Evolutionary conservation across 2,797 vertebrate species (phyloP), one percentile per base, ranked within the genome.

Genomic region (Gymnothorax javanicus): DNA sequence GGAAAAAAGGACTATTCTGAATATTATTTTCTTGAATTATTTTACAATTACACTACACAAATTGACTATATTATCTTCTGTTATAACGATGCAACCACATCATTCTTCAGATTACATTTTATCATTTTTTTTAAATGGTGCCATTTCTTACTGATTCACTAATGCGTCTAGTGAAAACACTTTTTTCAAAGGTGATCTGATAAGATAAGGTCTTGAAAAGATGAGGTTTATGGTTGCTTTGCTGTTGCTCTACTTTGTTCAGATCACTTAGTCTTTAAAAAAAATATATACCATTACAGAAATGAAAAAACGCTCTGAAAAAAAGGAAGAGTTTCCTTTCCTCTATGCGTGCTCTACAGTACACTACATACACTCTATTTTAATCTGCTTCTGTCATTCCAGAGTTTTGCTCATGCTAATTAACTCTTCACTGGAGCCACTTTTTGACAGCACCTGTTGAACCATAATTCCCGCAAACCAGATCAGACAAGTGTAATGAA

Each of bases 401-500:
- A 77, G 15, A 20, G 73, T 43, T 77, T 77, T 17, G 3, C 77
- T 69, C 52, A 54, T 23, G 52, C n/a, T 56, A 54, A 56, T 81
- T 9, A 81, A 56, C 50, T 81, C 73, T n/a, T 54, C 77, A 56
- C 9, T 81, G 73, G 12, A 77, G 52, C 73, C 73, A 52, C 50
- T 56, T 81, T 56, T 23, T 54, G 77, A 81, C 77, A 81, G 77
- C 50, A 81, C 77, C 77, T 81, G 77, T 81, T 81, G 77, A 81
- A 81, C 50, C 50, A n/a, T n/a, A 54, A 17, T 56, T 13, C 77
- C 77, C 56, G 77, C 52, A 81, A 81, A 81, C 52, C 8, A 81
- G 77, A 81, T 81, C 56, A 81, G 77, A 81, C 77, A 81, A 79
- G 33, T 81, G 77, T 52, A 8, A 81, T 81, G 77, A 81, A 81